Conservation (phyloP, 1,140 invertebrate genomes). For the Eriocheir sinensis region DNA sequence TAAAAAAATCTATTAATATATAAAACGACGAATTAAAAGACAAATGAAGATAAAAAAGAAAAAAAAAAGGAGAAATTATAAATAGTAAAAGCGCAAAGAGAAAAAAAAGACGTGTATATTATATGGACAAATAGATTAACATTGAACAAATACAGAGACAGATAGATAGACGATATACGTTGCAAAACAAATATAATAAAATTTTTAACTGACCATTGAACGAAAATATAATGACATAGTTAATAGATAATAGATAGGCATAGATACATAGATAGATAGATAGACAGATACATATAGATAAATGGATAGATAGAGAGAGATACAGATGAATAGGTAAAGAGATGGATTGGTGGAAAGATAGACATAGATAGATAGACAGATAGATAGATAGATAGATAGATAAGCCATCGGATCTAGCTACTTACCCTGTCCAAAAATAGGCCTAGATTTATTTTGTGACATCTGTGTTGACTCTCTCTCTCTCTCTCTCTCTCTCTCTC, state of each 20-base stretch:
- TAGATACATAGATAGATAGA: not conserved
- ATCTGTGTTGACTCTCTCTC: not conserved
- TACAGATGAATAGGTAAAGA: not conserved
- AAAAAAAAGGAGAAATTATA: too few species aligned
- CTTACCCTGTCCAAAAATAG: too few species aligned
- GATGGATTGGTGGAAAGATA: too few species aligned
- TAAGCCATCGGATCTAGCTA: not conserved
- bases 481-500: not conserved
- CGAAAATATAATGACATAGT: too few species aligned
- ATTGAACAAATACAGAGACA: not conserved
- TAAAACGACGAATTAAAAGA: slow-evolving; percentile 50
- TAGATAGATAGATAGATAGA: not conserved
- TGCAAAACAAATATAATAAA: too few species aligned
- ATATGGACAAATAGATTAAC: not conserved
- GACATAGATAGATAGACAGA: slow-evolving; percentile 36
- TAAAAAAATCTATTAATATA: slow-evolving; percentile 55
- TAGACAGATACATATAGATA: not conserved
- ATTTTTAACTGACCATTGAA: too few species aligned
- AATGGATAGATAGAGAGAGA: not conserved
- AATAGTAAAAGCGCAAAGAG: not conserved
- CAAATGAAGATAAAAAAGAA: slow-evolving; percentile 32
- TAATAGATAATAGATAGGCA: not conserved
- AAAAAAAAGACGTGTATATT: slow-evolving; percentile 15
- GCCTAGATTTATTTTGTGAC: not conserved
- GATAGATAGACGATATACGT: too few species aligned